A percentile compares a stretch with the other conserved stretches of the same genome.
These are phyloP conservation scores for Coracopsis vasa DNA, from an alignment of 2,113 vertebrate genomes.

Conservation along the genomic window DNA sequence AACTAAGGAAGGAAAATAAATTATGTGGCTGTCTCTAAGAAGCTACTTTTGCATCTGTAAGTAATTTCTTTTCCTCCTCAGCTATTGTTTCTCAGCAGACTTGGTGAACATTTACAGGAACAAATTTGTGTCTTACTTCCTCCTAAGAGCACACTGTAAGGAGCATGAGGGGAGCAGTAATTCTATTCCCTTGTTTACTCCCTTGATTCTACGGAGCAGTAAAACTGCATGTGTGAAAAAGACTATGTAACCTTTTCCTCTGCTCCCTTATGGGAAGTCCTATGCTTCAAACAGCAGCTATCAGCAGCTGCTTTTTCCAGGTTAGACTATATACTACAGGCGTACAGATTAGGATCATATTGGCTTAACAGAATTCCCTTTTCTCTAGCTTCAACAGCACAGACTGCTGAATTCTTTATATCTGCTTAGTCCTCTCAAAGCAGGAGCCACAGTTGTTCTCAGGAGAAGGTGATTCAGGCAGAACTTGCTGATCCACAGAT, in stretches of 20 bases:
- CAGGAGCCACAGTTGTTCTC: neutral
- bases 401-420: neutral
- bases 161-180: neutral
- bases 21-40: neutral
- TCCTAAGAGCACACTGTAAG: neutral
- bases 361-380: neutral
- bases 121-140: neutral
- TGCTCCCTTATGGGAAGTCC: neutral
- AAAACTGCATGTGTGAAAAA: neutral
- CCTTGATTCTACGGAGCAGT: neutral
- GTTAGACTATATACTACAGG: neutral
- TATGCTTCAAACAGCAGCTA: neutral
- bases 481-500: neutral
- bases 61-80: neutral
- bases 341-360: neutral
- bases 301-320: neutral
- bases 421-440: neutral
- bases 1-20: neutral
- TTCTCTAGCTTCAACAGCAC: neutral
- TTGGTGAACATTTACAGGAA: neutral
- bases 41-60: neutral
- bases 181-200: neutral
- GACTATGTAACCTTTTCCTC: neutral
- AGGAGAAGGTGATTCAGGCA: neutral
- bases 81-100: neutral